These are phyloP conservation scores for Lycophotia porphyrea DNA, from an alignment of 2,888 invertebrate genomes.

Conservation along the genomic window DNA sequence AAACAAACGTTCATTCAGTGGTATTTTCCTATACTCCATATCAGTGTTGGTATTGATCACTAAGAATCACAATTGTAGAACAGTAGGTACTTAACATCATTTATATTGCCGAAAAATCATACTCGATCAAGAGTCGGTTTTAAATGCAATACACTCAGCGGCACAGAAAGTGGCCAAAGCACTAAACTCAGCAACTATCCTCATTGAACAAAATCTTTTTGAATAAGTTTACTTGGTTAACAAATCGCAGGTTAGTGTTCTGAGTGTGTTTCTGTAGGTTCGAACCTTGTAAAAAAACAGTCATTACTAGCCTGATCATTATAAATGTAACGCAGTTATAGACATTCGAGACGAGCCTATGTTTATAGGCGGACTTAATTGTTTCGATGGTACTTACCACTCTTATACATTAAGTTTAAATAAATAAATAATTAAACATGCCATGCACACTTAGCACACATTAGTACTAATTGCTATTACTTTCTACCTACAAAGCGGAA, in stretches of 20 bases:
- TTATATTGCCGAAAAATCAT: not conserved
- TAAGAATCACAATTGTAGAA: not conserved
- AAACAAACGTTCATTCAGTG: not conserved
- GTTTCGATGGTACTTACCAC: too few relatives aligned
- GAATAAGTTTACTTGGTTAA: not conserved
- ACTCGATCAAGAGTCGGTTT: not conserved
- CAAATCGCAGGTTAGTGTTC: not conserved
- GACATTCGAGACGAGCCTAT: too few relatives aligned
- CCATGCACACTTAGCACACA: not conserved
- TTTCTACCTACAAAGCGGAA: slow-evolving; percentile 47
- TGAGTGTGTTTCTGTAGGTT: not conserved
- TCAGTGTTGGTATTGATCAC: not conserved
- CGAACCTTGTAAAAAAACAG: not conserved
- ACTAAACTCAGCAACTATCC: not conserved
- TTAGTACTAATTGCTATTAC: slow-evolving; percentile 6
- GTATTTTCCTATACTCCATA: slow-evolving; percentile 15
- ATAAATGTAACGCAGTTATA: too few relatives aligned
- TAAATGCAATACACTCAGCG: not conserved
- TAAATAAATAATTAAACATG: slow-evolving; percentile 4
- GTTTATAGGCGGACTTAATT: too few relatives aligned
- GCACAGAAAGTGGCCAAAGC: not conserved
- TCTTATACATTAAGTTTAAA: too few relatives aligned
- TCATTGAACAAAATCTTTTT: not conserved
- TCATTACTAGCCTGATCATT: slow-evolving; percentile 6
- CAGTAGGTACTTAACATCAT: not conserved